Evolutionary conservation across 2,888 invertebrate genomes (phyloP), one percentile per base, ranked within the genome.

Genomic region (Bursaphelenchus okinawaensis): DNA sequence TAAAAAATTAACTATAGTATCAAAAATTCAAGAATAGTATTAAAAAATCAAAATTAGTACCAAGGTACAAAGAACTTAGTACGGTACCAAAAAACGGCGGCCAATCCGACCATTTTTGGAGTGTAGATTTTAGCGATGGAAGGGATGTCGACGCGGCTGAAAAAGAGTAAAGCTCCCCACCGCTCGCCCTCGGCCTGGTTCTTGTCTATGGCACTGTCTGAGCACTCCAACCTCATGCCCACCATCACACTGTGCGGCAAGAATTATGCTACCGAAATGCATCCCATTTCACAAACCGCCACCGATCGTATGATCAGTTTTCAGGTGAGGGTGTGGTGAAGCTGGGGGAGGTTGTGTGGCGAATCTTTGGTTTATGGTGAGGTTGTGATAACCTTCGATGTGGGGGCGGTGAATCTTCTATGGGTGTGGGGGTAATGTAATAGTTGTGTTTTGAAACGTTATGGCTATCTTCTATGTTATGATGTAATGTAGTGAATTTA

Each of bases 121-220:
- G 20, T 28, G 22, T 7, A 59, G 31, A 19, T 62, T 62, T 62
- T 28, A 62, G 62, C 58, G 12, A 22, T 62, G 62, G 70, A 79
- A 59, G 74, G 76, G 22, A 63, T 77, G 22, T 50, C 74, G 7
- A 79, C 79, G 12, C 66, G 67, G 16, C 56, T 74, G 8, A 63
- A 57, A 54, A 73, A 75, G 66, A 74, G 68, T 64, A 69, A 72
- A 55, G 56, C 60, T 19, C 54, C 62, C 40, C 26, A 51, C 9
- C 55, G 55, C n/a, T 62, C 62, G 22, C 52, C 27, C 9, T 63
- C 67, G 19, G 61, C 58, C 22, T 77, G 77, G 77, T 31, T 69
- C 19, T 58, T 77, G 28, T 66, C 69, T 9, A 69, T 78, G 67
- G 52, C 66, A 16, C 12, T 75, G 6, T 31, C 60, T 26, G 65